A percentile compares a stretch with the other conserved stretches of the same genome.
Evolutionary conservation across 2,888 invertebrate genomes (phyloP).

Genomic region (Drosophila demipolita): DNA sequence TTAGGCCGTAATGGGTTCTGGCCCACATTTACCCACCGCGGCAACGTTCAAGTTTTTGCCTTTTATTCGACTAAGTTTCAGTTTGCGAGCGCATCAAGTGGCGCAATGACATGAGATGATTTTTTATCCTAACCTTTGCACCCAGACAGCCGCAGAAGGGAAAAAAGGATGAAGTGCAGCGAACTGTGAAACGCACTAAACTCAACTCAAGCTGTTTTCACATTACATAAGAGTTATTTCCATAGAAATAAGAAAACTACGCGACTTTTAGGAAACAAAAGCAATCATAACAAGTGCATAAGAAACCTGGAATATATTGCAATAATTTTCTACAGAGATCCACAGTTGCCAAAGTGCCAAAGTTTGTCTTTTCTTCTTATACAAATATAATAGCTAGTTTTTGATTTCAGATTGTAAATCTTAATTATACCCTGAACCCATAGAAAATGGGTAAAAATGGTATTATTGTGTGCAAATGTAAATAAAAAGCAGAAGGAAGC

Average conservation of each 20-base stretch:
- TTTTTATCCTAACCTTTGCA: conserved; percentile 6
- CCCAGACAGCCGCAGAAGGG: not conserved
- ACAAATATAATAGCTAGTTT: not conserved
- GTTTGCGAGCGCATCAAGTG: conserved; percentile 41
- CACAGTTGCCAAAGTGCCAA: not conserved
- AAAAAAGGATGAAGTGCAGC: not conserved
- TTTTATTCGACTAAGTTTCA: conserved; percentile 42
- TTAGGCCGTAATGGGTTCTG: conserved; percentile 1
- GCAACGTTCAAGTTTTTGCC: conserved; percentile 23
- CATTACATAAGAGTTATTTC: conserved; percentile 18
- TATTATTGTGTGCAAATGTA: no score
- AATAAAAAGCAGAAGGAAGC: no score
- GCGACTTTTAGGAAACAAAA: not conserved
- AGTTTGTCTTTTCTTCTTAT: not conserved
- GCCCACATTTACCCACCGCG: conserved; percentile 9
- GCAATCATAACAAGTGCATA: not conserved
- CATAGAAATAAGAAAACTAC: not conserved
- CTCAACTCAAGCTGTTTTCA: not conserved
- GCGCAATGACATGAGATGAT: conserved; percentile 42
- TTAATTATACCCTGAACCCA: not conserved
- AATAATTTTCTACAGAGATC: not conserved
- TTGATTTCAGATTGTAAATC: not conserved
- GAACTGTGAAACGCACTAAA: not conserved
- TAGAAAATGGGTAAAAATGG: no score
- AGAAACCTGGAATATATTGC: not conserved